phyloP scores from a whole-genome alignment of 2,888 invertebrate genomes.

The Linnaemya tessellans region DNA sequence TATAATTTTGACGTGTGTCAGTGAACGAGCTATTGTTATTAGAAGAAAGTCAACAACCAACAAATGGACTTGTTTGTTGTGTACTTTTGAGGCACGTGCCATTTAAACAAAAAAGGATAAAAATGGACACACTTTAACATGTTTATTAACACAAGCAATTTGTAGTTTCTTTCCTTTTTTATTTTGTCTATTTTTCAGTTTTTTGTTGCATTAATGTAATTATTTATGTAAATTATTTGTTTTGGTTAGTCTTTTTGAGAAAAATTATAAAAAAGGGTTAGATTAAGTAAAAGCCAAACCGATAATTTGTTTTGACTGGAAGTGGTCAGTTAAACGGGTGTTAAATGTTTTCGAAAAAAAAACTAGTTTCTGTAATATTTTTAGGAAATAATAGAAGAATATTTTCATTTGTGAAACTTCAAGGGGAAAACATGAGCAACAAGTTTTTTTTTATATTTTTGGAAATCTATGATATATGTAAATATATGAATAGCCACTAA shows the following conservation, averaged over 20 bases:
- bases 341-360: slow-evolving; percentile 26
- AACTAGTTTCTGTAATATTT: slow-evolving; percentile 12
- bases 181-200: not conserved
- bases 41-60: slow-evolving; percentile 44
- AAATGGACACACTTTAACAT: slow-evolving; percentile 60
- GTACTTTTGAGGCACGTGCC: slow-evolving; percentile 57
- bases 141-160: slow-evolving; percentile 61
- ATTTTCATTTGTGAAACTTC: not conserved
- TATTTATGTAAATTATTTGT: slow-evolving; percentile 61
- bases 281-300: slow-evolving; percentile 54
- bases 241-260: slow-evolving; percentile 40
- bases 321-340: slow-evolving; percentile 58
- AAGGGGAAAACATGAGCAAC: slow-evolving; percentile 18
- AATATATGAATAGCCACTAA: too few relatives aligned
- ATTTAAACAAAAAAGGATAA: slow-evolving; percentile 21
- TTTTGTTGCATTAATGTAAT: slow-evolving; percentile 23
- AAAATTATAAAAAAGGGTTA: slow-evolving; percentile 49
- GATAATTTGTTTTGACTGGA: slow-evolving; percentile 51
- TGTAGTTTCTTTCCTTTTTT: slow-evolving; percentile 46
- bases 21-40: slow-evolving; percentile 18
- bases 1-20: slow-evolving; percentile 10
- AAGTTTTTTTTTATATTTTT: slow-evolving; percentile 4
- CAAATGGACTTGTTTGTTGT: slow-evolving; percentile 34
- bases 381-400: not conserved
- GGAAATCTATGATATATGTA: too few relatives aligned